These are phyloP conservation scores for Clarias pachynema DNA, from an alignment of 2,797 vertebrate species.

Conservation along the genomic window DNA sequence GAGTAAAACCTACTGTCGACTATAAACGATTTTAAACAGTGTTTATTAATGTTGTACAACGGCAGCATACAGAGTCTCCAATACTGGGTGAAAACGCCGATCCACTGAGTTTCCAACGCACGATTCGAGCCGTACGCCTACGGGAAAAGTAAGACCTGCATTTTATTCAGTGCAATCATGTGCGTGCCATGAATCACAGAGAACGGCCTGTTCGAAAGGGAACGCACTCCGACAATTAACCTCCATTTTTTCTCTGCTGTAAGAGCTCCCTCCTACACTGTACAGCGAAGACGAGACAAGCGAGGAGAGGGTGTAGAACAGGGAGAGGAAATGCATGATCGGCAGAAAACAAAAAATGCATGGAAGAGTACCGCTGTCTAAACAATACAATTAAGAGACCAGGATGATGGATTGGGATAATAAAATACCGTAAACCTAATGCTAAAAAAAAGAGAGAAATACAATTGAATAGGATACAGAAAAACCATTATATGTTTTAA, in stretches of 20 bases:
- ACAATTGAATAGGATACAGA: background rate
- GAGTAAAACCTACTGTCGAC: background rate
- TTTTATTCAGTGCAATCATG: conserved; percentile 56
- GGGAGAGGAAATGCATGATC: background rate
- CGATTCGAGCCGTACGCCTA: conserved; percentile 57
- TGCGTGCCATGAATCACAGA: conserved; percentile 66
- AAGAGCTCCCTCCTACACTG: conserved; percentile 33
- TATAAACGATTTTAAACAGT: conserved; percentile 9
- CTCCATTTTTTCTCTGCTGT: conserved; percentile 58
- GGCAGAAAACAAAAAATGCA: conserved; percentile 1
- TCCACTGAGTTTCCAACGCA: conserved; percentile 55
- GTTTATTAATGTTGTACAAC: background rate
- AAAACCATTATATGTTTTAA: background rate
- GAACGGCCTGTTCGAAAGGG: conserved; percentile 59
- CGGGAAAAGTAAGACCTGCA: conserved; percentile 53
- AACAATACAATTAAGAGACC: background rate
- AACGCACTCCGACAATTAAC: conserved; percentile 71
- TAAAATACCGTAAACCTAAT: conserved; percentile 16
- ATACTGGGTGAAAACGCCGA: conserved; percentile 33
- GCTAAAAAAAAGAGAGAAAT: background rate
- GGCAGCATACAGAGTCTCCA: conserved; percentile 42
- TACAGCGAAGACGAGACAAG: background rate
- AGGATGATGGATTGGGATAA: conserved; percentile 19
- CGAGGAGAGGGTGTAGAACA: background rate
- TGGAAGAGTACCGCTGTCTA: background rate